These are phyloP conservation scores for Lacerta bilineata DNA, from an alignment of 2,797 vertebrate species.

Conservation along the genomic window DNA sequence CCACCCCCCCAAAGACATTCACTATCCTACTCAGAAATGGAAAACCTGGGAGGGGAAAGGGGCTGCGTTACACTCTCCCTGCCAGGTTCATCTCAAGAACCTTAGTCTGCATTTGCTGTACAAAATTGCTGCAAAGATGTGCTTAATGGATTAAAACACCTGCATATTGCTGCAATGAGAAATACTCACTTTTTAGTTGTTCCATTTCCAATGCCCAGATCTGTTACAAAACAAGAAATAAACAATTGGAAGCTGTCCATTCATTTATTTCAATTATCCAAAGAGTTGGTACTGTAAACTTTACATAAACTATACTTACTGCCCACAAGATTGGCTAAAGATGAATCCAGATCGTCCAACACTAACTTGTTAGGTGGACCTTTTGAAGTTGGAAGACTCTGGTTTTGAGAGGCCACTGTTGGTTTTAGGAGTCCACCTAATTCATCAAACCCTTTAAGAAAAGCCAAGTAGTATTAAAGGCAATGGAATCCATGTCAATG, in stretches of 20 bases:
- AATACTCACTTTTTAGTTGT: conserved; percentile 93
- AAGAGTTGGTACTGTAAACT: not conserved
- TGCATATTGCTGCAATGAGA: not conserved
- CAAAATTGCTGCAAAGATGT: not conserved
- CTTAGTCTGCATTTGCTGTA: not conserved
- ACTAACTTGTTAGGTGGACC: conserved; percentile 90
- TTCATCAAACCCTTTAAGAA: conserved; percentile 89
- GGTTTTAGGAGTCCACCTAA: conserved; percentile 96
- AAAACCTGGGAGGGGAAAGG: not conserved
- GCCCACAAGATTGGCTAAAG: conserved; percentile 95
- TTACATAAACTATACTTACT: conserved; percentile 86
- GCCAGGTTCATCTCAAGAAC: not conserved
- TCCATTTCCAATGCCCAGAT: conserved; percentile 95
- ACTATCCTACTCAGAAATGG: not conserved
- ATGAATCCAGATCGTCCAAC: conserved; percentile 94
- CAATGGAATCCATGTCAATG: not conserved
- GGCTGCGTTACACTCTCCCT: not conserved
- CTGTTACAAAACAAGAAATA: conserved; percentile 76
- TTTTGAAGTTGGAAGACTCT: conserved; percentile 85
- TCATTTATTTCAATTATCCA: conserved; percentile 7
- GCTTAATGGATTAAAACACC: not conserved
- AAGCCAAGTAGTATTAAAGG: conserved; percentile 4
- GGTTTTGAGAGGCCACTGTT: conserved; percentile 91
- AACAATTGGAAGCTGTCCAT: conserved; percentile 55
- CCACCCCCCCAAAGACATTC: not conserved